Evolutionary conservation across 2,113 vertebrate genomes (phyloP), one percentile per base, ranked within the genome.

Genomic region (Candoia aspera): DNA sequence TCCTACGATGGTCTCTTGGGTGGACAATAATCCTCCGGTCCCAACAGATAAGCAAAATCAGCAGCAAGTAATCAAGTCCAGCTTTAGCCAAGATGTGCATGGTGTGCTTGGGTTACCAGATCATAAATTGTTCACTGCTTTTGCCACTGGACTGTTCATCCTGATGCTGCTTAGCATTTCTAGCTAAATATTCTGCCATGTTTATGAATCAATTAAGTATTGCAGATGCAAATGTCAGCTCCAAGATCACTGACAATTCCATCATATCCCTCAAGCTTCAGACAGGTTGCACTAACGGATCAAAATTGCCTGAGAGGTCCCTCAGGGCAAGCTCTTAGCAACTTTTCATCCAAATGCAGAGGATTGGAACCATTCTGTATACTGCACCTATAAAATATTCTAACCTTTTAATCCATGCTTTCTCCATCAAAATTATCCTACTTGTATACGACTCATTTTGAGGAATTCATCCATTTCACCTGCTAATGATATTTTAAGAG

Each of bases 401-500:
- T 90, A 42, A 92, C 23, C 83, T 91, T 93, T 93, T 79, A 88
- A 17, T 0, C 2, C 86, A 5, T 0, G 0, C 87, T 8, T 91
- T 0, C 89, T 59, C 1, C 0, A 0, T 1, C 37, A 55, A 13
- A 6, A 4, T 84, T 55, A 42, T n/a, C 33, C 33, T 29, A 0
- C 29, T 6, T 46, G 53, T 57, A 2, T 0, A 29, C 91, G 83
- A 0, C 2, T 89, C 0, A 58, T 92, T 94, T 24, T 68, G 89
- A 83, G 84, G 91, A 95, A 90, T 83, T 60, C 89, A 15, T 73
- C 84, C 29, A 13, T 60, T 79, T 26, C 64, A 33, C 19, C 42
- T 33, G 33, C 33, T 88, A 93, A 1, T 85, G 87, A 89, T 2
- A 86, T 92, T 93, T 92, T n/a, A 84, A 84, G 84, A 2, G 37